Base-by-base conservation (phyloP, 2,888 invertebrate species). In the Azorinus chamasolen region DNA sequence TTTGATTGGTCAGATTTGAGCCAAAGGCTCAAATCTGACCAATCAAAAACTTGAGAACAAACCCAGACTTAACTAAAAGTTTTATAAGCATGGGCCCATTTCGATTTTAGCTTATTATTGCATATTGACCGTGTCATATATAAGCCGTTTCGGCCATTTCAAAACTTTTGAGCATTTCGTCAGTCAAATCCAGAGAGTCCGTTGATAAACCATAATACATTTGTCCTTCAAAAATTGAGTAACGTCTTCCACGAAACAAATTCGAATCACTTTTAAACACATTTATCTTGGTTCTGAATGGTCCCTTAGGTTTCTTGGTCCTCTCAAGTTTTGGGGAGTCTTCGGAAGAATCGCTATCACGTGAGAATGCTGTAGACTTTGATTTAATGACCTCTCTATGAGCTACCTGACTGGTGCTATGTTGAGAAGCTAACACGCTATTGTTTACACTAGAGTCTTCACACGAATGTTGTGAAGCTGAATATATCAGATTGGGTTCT, bases 251-350 rank as follows among this genome's bases (percentile, higher is more conserved):
- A n/a, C 55, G 54, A 18, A 66, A 55, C 24, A 80, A 41, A 46
- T 72, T 80, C 14, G 81, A 79, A 51, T 85, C 85, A 65, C 85
- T 85, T 61, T 81, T 77, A 62, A 81, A 84, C 37, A 84, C 59
- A 22, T 76, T 73, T 25, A 80, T 79, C 18, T 68, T 65, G 10
- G 79, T 77, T 58, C 73, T 81, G 20, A 83, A 77, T 2, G 75
- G 80, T 32, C 81, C 83, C 12, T 24, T 50, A 39, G 51, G 41
- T 24, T 22, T 68, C 22, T 32, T 25, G 5, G 32, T 48, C 22
- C 51, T 43, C 6, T 39, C 18, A 16, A 27, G 27, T 20, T 22
- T 25, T n/a, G 32, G 18, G 12, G 14, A 25, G 5, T 20, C 4
- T 5, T 39, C 16, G 4, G 14, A 24, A 18, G 18, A 45, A 14